Evolutionary conservation across 2,797 vertebrate species (phyloP).

Genomic region (Mormyrops attenuatus): DNA sequence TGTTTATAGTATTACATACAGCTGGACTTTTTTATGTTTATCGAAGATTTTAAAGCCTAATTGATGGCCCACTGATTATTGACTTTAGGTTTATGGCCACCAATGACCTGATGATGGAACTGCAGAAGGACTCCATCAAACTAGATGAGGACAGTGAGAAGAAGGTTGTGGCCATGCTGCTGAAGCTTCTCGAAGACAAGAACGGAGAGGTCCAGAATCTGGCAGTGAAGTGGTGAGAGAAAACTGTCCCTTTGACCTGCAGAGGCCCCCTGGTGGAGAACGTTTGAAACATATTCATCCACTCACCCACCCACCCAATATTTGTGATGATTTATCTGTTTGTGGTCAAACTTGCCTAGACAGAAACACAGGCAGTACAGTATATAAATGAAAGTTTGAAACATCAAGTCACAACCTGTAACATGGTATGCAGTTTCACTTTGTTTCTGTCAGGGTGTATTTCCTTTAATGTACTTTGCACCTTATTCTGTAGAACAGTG

Average conservation of each 20-base stretch:
- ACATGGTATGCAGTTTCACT: not conserved
- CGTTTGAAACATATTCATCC: not conserved
- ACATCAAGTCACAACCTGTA: not conserved
- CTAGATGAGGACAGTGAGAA: constrained; percentile 91
- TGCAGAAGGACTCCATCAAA: constrained; percentile 93
- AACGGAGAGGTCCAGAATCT: constrained; percentile 95
- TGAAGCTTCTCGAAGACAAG: constrained; percentile 87
- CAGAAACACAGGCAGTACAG: not conserved
- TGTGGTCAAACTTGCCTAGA: not conserved
- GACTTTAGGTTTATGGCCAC: constrained; percentile 88
- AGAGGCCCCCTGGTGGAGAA: not conserved
- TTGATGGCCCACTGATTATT: not conserved
- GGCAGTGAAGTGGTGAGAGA: constrained; percentile 84
- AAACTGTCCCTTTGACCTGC: not conserved
- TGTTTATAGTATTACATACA: not conserved
- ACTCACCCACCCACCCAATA: not conserved
- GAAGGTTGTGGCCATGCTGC: constrained; percentile 85
- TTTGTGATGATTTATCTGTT: not conserved
- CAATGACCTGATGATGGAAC: constrained; percentile 90
- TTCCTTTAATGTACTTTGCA: not conserved
- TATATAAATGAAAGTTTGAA: not conserved
- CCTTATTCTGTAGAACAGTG: not conserved
- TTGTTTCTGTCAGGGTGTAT: not conserved
- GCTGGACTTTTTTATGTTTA: not conserved
- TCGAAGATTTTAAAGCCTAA: not conserved